phyloP scores from a whole-genome alignment of 2,888 invertebrate genomes.

The Steinernema carpocapsae region DNA sequence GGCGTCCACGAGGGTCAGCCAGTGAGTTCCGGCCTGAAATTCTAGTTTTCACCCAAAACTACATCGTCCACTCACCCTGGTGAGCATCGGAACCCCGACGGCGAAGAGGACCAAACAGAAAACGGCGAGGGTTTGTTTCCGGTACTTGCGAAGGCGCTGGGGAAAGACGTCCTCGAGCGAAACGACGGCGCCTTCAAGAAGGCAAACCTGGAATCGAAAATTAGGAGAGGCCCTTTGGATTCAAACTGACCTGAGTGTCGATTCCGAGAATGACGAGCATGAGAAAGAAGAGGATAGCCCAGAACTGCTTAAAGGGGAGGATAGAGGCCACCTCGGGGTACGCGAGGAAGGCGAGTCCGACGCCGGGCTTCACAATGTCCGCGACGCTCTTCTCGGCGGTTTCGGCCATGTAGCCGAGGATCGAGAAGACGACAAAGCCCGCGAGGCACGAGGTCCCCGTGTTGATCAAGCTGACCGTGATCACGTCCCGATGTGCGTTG shows the following conservation, averaged over 20 bases:
- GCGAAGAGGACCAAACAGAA: conserved; percentile 37
- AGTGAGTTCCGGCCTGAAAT: conserved; percentile 81
- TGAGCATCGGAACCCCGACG: conserved; percentile 40
- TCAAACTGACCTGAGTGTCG: conserved; percentile 40
- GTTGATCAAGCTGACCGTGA: conserved; percentile 19
- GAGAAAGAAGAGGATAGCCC: conserved; percentile 54
- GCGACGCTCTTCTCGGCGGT: conserved; percentile 31
- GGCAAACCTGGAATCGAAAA: not conserved
- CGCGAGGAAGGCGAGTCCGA: conserved; percentile 60
- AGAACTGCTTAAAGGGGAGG: conserved; percentile 54
- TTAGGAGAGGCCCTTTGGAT: not conserved
- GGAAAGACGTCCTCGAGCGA: conserved; percentile 40
- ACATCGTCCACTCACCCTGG: conserved; percentile 42
- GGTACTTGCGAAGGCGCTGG: conserved; percentile 31
- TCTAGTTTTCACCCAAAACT: not conserved
- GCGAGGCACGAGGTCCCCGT: conserved; percentile 36
- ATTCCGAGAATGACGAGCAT: conserved; percentile 44
- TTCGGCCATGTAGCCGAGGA: conserved; percentile 44
- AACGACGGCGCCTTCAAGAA: conserved; percentile 35
- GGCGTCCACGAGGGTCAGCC: conserved; percentile 83
- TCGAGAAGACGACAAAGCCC: conserved; percentile 46
- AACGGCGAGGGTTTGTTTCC: conserved; percentile 34
- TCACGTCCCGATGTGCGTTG: not conserved
- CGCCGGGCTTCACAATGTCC: conserved; percentile 41
- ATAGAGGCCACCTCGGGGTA: conserved; percentile 60